Percentiles rank a stretch among this genome's conserved stretches.
These are phyloP conservation scores for Artibeus jamaicensis DNA, from an alignment of 2,797 vertebrate species.

Conservation along the genomic window DNA sequence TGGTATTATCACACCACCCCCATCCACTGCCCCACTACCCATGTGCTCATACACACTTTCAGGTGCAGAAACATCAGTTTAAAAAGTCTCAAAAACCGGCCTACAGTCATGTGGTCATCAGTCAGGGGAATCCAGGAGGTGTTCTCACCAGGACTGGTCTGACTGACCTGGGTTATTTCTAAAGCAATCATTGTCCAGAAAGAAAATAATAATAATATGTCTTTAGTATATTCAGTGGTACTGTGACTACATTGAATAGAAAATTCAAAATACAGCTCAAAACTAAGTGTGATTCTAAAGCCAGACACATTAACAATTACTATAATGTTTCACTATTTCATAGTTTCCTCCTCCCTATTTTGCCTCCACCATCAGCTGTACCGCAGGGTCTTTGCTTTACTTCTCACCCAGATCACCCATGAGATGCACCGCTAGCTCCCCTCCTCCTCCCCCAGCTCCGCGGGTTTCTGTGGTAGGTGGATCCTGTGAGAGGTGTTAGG, in stretches of 20 bases:
- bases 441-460: neutral
- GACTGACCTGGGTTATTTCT: neutral
- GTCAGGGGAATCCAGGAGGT: neutral
- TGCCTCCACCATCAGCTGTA: neutral
- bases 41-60: neutral
- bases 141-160: neutral
- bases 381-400: neutral
- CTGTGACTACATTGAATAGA: neutral
- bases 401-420: too few relatives aligned
- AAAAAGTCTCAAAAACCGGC: neutral
- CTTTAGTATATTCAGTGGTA: neutral
- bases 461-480: neutral
- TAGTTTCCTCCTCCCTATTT: neutral
- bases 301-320: neutral
- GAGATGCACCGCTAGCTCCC: neutral
- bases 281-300: neutral
- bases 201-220: neutral
- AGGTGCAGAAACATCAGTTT: neutral
- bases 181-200: neutral
- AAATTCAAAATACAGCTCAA: neutral
- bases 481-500: neutral
- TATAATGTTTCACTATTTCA: neutral
- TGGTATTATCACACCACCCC: neutral
- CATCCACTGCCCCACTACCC: neutral
- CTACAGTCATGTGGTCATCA: neutral